phyloP scores from a whole-genome alignment of 92 coral and sea anemone species.

The Epizoanthus ramosus region DNA sequence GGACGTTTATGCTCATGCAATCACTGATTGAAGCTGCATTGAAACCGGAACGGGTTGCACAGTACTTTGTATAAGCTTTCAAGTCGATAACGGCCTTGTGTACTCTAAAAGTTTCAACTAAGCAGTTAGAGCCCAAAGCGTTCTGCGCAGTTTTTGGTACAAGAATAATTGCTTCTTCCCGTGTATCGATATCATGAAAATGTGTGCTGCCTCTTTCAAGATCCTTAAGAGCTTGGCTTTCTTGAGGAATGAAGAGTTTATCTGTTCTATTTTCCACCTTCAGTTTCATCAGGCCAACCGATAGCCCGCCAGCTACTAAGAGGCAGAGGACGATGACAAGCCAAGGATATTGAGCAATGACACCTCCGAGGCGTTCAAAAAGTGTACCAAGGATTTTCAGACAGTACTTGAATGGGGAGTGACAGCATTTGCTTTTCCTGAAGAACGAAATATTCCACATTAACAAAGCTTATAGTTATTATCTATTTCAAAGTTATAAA shows the following conservation, averaged over 20 bases:
- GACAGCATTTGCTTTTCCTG: background rate
- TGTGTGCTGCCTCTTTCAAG: constrained; percentile 30
- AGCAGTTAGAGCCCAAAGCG: constrained; percentile 26
- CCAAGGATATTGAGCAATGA: constrained; percentile 12
- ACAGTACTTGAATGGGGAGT: constrained; percentile 16
- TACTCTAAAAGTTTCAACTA: constrained; percentile 32
- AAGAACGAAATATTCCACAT: no score
- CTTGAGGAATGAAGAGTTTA: constrained; percentile 58
- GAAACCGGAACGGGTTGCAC: constrained; percentile 28
- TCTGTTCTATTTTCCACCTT: constrained; percentile 43
- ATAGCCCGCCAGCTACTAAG: constrained; percentile 14
- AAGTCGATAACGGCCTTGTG: constrained; percentile 33
- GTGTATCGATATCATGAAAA: constrained; percentile 43
- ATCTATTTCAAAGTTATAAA: no score
- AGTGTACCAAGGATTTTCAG: constrained; percentile 6
- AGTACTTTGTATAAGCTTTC: constrained; percentile 32
- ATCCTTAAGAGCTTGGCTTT: constrained; percentile 51
- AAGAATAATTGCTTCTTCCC: constrained; percentile 34
- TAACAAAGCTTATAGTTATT: no score
- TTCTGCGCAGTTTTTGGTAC: constrained; percentile 27
- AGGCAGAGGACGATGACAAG: constrained; percentile 3
- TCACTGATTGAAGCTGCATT: background rate
- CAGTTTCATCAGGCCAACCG: constrained; percentile 27
- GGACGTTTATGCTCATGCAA: constrained; percentile 35
- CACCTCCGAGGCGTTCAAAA: constrained; percentile 18